Conservation (phyloP, 2,113 vertebrate genomes). For the Sylvia atricapilla region DNA sequence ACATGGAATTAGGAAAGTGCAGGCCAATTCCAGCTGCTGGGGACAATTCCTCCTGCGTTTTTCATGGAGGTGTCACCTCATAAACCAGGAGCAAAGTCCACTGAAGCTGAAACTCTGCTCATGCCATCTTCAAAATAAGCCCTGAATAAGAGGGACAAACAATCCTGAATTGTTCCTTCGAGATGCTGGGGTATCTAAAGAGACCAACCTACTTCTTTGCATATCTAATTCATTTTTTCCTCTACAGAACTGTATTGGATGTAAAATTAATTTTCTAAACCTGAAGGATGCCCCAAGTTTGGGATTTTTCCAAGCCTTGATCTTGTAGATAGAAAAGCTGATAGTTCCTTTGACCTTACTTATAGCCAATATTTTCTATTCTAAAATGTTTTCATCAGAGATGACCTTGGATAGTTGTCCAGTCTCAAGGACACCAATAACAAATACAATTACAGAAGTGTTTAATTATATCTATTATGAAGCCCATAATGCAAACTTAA, state of each 20-base stretch:
- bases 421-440: not conserved
- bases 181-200: not conserved
- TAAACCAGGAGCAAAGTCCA: not conserved
- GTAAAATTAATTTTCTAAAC: not conserved
- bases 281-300: not conserved
- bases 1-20: not conserved
- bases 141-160: not conserved
- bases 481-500: not conserved
- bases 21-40: not conserved
- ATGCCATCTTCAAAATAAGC: not conserved
- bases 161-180: accelerated
- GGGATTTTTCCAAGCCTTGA: not conserved
- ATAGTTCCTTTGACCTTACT: not conserved
- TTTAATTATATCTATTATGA: not conserved
- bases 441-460: not conserved
- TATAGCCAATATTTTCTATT: not conserved
- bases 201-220: accelerated
- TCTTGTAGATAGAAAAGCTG: not conserved
- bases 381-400: not conserved
- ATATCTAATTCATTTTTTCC: not conserved
- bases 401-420: not conserved
- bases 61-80: not conserved
- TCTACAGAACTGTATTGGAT: not conserved
- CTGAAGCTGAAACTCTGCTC: not conserved
- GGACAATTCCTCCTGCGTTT: not conserved